Percentiles rank a stretch among this genome's conserved stretches.
Evolutionary conservation across 2,888 invertebrate species (phyloP).

Genomic region (Melipona beecheii): DNA sequence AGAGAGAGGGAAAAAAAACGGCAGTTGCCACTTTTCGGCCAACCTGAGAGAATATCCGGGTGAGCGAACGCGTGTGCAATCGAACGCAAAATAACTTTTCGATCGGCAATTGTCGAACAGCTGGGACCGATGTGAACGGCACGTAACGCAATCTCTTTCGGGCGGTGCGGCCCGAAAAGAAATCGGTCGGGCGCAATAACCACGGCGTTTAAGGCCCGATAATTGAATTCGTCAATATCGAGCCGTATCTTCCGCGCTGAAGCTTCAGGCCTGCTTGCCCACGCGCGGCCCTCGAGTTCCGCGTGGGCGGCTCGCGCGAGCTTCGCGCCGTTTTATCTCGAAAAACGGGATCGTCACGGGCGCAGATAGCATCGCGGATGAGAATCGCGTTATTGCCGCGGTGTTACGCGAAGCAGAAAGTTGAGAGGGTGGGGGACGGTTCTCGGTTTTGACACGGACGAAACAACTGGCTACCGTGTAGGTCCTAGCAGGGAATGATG

Average conservation of each 20-base stretch:
- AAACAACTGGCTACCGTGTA: not conserved
- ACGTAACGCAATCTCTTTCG: not conserved
- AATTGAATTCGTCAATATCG: constrained; percentile 57
- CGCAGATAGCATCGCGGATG: constrained; percentile 38
- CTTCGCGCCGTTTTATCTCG: constrained; percentile 54
- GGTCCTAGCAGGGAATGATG: not conserved
- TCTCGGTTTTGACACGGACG: constrained; percentile 1
- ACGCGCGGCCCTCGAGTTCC: constrained; percentile 16
- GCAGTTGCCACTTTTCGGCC: no score
- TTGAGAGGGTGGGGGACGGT: constrained; percentile 23
- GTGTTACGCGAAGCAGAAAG: constrained; percentile 20
- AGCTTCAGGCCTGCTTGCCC: constrained; percentile 43
- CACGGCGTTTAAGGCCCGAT: constrained; percentile 43
- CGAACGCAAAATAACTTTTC: not conserved
- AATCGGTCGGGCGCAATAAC: not conserved
- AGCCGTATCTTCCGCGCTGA: constrained; percentile 30
- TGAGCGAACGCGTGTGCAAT: no score
- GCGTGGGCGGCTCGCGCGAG: constrained; percentile 50
- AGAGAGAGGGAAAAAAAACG: no score
- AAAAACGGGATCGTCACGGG: constrained; percentile 32
- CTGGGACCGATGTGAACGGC: not conserved
- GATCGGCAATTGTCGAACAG: not conserved
- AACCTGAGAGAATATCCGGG: no score
- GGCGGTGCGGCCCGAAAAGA: not conserved
- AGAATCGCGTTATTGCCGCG: constrained; percentile 24